phyloP scores from a whole-genome alignment of 2,113 vertebrate genomes.

The Meriones unguiculatus region DNA sequence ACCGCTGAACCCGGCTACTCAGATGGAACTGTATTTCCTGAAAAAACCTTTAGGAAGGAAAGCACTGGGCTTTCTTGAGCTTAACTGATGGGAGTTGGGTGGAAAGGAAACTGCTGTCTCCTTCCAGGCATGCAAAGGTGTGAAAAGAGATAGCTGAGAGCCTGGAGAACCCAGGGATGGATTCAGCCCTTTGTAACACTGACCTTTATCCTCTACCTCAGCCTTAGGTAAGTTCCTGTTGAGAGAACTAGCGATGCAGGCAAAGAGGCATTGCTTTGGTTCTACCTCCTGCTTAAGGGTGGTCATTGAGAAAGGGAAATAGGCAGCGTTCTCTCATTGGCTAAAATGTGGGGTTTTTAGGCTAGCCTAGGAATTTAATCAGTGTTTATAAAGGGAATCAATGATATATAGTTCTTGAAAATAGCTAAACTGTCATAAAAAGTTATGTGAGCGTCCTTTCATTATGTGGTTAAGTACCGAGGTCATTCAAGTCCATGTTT shows the following conservation, averaged over 20 bases:
- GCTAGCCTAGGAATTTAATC: background rate
- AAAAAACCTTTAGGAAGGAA: background rate
- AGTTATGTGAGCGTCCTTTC: slow-evolving; percentile 28
- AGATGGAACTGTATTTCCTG: background rate
- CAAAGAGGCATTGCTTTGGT: background rate
- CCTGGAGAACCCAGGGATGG: background rate
- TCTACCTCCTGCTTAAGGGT: background rate
- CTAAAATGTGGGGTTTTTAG: background rate
- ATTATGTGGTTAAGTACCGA: slow-evolving; percentile 22
- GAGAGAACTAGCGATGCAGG: background rate
- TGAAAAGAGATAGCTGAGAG: background rate
- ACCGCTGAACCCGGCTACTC: too few species aligned
- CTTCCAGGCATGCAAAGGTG: too few species aligned
- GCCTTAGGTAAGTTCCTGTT: background rate
- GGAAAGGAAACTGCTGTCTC: background rate
- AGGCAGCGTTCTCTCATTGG: background rate
- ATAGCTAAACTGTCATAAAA: background rate
- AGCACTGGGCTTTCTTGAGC: background rate
- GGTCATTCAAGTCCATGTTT: slow-evolving; percentile 22
- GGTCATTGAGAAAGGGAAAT: background rate
- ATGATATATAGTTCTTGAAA: slow-evolving; percentile 19
- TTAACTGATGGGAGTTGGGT: background rate
- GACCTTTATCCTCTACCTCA: slow-evolving; percentile 33
- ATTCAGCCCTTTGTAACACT: background rate
- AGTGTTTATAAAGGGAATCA: background rate